phyloP scores from a whole-genome alignment of 2,888 invertebrate genomes.

The Platypus cylindrus region DNA sequence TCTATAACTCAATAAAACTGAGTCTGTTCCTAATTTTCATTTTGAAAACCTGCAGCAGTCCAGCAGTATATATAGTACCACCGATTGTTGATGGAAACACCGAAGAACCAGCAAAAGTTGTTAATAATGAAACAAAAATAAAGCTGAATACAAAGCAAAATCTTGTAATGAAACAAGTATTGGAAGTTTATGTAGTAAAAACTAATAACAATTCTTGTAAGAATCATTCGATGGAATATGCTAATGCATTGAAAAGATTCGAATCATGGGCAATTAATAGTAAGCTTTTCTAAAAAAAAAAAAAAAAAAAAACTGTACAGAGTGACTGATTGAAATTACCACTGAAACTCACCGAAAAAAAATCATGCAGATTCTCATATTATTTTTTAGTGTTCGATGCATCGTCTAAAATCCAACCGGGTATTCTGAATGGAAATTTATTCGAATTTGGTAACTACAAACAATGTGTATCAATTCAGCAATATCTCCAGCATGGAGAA shows the following conservation, averaged over 20 bases:
- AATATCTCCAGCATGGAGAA: constrained; percentile 14
- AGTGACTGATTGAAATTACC: too few relatives aligned
- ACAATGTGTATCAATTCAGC: constrained; percentile 30
- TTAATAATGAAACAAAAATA: constrained; percentile 4
- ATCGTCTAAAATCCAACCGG: constrained; percentile 37
- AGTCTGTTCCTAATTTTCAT: too few relatives aligned
- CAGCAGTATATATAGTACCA: too few relatives aligned
- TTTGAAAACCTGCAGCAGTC: too few relatives aligned
- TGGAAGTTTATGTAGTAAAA: constrained; percentile 21
- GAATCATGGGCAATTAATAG: constrained; percentile 30
- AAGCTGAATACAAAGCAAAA: constrained; percentile 25
- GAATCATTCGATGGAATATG: constrained; percentile 24
- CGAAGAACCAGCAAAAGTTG: too few relatives aligned
- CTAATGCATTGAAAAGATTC: constrained; percentile 21
- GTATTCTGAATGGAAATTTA: constrained; percentile 34
- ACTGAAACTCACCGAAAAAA: too few relatives aligned
- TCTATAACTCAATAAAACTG: too few relatives aligned
- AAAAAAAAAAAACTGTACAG: too few relatives aligned
- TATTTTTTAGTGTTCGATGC: constrained; percentile 37
- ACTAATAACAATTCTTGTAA: constrained; percentile 21
- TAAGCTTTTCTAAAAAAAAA: constrained; percentile 11
- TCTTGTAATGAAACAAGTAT: constrained; percentile 25
- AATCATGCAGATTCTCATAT: neutral
- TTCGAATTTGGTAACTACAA: constrained; percentile 36
- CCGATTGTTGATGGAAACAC: too few relatives aligned